These are phyloP conservation scores for Neodiprion fabricii DNA, from an alignment of 1,140 invertebrate genomes.

Conservation along the genomic window DNA sequence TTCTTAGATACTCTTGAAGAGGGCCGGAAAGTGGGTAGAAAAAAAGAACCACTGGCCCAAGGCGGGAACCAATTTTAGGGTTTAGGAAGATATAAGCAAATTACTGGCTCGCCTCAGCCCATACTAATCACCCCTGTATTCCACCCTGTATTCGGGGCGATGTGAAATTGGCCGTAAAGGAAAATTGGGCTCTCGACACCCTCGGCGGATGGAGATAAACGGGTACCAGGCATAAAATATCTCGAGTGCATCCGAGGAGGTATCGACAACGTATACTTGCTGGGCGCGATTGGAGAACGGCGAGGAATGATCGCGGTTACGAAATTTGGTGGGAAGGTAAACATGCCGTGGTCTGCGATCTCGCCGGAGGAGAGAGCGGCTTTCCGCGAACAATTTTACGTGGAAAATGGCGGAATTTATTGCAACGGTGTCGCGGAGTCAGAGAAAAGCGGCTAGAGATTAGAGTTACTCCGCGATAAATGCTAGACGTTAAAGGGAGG, in stretches of 20 bases:
- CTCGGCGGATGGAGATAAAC: background rate
- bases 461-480: constrained; percentile 27
- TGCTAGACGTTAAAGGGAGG: constrained; percentile 16
- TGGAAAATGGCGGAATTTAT: constrained; percentile 26
- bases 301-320: too few relatives aligned
- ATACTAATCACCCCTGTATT: background rate
- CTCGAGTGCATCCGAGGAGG: background rate
- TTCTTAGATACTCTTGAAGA: background rate
- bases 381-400: constrained; percentile 5
- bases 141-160: background rate
- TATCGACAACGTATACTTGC: background rate
- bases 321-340: background rate
- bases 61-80: background rate
- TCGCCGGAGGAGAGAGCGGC: background rate
- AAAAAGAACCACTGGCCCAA: background rate
- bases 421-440: constrained; percentile 23
- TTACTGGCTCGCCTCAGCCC: constrained; percentile 9
- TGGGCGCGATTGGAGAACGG: background rate
- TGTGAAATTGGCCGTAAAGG: constrained; percentile 14
- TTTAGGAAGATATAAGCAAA: constrained; percentile 3
- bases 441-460: constrained; percentile 21
- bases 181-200: background rate
- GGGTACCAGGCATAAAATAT: background rate
- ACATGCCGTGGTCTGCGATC: background rate
- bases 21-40: background rate